A percentile compares a stretch with the other conserved stretches of the same genome.
These are phyloP conservation scores for Apotomis betuletana DNA, from an alignment of 2,888 invertebrate species.

Conservation along the genomic window DNA sequence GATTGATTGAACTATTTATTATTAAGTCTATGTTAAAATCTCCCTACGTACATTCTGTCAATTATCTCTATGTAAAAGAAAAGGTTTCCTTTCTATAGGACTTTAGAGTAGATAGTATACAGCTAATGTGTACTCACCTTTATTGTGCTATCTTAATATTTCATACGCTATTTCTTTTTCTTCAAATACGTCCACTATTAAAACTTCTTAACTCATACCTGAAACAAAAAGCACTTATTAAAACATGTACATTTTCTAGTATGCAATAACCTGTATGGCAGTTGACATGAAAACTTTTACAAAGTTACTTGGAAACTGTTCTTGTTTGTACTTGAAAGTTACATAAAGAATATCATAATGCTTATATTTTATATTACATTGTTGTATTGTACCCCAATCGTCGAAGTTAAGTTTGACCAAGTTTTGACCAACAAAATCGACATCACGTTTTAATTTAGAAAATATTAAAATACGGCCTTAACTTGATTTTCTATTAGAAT, in stretches of 20 bases:
- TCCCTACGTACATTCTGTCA: too few relatives aligned
- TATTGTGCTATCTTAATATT: background rate
- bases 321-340: slow-evolving; percentile 29
- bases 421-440: too few relatives aligned
- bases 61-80: too few relatives aligned
- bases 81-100: too few relatives aligned
- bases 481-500: too few relatives aligned
- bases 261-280: slow-evolving; percentile 14
- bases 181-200: background rate
- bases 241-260: slow-evolving; percentile 34
- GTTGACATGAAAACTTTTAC: slow-evolving; percentile 23
- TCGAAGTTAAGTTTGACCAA: background rate
- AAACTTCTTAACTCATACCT: slow-evolving; percentile 29
- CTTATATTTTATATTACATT: slow-evolving; percentile 24
- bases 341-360: slow-evolving; percentile 23
- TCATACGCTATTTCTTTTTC: background rate
- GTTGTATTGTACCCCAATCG: background rate
- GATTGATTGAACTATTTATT: too few relatives aligned
- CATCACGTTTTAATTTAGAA: too few relatives aligned
- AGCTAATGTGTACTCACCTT: background rate
- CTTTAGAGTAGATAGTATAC: too few relatives aligned
- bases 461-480: too few relatives aligned
- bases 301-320: slow-evolving; percentile 20
- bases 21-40: too few relatives aligned
- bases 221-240: slow-evolving; percentile 27